Evolutionary conservation across 2,113 vertebrate genomes (phyloP).

Genomic region (Hippocampus abdominalis): DNA sequence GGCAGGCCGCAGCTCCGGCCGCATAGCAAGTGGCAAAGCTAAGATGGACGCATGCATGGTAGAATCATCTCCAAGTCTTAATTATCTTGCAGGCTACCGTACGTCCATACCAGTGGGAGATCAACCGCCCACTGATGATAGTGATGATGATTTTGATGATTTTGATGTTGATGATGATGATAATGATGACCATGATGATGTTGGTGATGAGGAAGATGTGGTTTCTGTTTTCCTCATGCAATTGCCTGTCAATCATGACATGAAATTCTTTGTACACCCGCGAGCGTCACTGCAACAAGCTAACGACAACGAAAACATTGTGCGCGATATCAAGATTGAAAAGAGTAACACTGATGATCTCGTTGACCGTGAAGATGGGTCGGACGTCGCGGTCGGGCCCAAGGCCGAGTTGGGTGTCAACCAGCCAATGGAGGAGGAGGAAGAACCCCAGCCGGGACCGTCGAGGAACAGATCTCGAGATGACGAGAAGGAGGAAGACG

Average conservation of each 20-base stretch:
- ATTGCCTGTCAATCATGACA: slow-evolving; percentile 3
- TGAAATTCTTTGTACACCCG: slow-evolving; percentile 1
- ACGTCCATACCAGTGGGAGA: slow-evolving; percentile 2
- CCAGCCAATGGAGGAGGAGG: background rate
- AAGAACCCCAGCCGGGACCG: background rate
- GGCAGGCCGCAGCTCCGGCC: background rate
- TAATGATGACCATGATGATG: background rate
- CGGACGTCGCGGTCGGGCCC: background rate
- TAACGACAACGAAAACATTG: background rate
- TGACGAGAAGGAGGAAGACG: slow-evolving; percentile 1
- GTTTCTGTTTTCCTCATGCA: slow-evolving; percentile 9
- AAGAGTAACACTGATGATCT: background rate
- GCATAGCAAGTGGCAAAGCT: background rate
- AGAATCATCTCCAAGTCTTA: slow-evolving; percentile 1
- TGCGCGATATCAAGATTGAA: background rate
- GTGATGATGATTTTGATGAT: background rate
- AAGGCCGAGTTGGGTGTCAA: background rate
- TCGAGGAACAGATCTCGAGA: background rate
- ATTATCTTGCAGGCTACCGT: slow-evolving; percentile 8
- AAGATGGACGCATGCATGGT: background rate
- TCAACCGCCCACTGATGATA: background rate
- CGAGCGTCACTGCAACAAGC: background rate
- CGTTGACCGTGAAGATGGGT: background rate
- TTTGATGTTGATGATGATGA: slow-evolving; percentile 1
- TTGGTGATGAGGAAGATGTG: slow-evolving; percentile 1